phyloP scores from a whole-genome alignment of 2,797 vertebrate species.

The Gallirallus australis region DNA sequence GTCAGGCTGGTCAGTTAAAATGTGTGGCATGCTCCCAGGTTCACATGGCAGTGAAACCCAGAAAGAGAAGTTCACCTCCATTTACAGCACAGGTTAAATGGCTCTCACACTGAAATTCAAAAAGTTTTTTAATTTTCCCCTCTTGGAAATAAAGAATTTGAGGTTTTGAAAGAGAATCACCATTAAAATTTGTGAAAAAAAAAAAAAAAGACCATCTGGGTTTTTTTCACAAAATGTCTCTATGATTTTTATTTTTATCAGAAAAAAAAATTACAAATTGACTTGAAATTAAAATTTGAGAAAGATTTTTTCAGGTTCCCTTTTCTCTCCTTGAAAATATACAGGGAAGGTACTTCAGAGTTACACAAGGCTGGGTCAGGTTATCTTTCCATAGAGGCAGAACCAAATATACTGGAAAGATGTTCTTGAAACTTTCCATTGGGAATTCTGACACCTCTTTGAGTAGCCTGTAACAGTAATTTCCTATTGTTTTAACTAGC shows the following conservation, averaged over 20 bases:
- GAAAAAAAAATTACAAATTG: neutral
- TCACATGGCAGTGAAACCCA: neutral
- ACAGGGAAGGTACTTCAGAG: neutral
- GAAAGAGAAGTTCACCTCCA: neutral
- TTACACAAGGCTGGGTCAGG: neutral
- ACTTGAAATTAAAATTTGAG: neutral
- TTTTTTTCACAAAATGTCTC: neutral
- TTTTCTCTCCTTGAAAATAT: neutral
- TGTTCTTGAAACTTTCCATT: neutral
- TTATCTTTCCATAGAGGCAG: neutral
- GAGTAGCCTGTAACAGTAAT: neutral
- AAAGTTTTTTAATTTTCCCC: neutral
- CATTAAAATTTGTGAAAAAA: neutral
- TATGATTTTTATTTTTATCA: neutral
- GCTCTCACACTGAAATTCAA: neutral
- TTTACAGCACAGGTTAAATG: neutral
- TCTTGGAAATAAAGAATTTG: neutral
- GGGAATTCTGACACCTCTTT: constrained; percentile 14
- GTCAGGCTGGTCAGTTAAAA: neutral
- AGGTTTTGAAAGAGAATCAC: neutral
- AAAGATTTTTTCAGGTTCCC: neutral
- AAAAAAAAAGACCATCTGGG: neutral
- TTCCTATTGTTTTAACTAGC: constrained; percentile 19
- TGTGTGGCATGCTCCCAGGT: neutral
- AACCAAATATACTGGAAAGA: neutral